Base-by-base conservation (phyloP, 2,888 invertebrate species). In the Rutpela maculata region DNA sequence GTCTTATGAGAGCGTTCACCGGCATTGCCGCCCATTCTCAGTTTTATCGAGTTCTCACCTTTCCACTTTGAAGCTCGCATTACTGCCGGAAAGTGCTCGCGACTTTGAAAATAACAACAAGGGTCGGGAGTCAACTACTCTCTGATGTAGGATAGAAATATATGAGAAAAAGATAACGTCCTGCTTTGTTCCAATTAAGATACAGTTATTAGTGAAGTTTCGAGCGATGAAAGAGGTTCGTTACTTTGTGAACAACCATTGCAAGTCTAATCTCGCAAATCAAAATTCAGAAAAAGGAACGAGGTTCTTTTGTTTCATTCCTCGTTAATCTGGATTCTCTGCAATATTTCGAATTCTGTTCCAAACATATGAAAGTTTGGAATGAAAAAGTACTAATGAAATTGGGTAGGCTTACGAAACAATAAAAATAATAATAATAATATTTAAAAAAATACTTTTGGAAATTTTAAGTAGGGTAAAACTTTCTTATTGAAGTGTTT, bases 1-100 rank as follows among this genome's bases (percentile, higher is more conserved):
- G 26, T n/a, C n/a, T 60, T 60, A 26, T n/a, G n/a, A 60, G 60
- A 15, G n/a, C n/a, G 6, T 50, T 50, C 50, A 50, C 50, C 50
- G 50, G 6, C 50, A 15, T n/a, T 50, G n/a, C 50, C 1, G n/a
- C n/a, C 50, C 15, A 50, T 17, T 50, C 50, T n/a, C 3, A 1
- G 50, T 50, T 50, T 43, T 50, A 50, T 50, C 60, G 60, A 6
- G 19, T 4, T 31, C 26, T 31, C 60, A 26, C 60, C 60, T 60
- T 31, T 60, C 60, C 60, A 60, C 60, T 60, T 59, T 60, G 60
- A 12, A 60, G 60, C 60, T 60, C 26, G 10, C 22, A 31, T 60
- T 60, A 60, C 60, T 26, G n/a, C 5, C 60, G 60, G 31, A 9
- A 60, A 26, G 26, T 31, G 11, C 26, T 31, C 26, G 15, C 60